Base-by-base conservation (phyloP, 1,140 invertebrate genomes). In the Panagrolaimus sp. region DNA sequence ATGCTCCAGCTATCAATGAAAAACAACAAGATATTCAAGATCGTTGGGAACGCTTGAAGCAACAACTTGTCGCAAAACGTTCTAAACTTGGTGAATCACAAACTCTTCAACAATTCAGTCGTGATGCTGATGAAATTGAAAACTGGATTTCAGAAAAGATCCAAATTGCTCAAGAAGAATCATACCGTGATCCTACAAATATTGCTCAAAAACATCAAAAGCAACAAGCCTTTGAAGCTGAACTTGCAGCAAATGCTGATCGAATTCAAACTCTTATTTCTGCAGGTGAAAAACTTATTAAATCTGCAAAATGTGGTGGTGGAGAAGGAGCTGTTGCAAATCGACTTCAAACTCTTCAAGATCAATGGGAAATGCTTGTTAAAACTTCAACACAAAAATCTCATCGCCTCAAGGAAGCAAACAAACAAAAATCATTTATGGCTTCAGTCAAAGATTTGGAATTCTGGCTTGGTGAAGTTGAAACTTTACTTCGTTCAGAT, bases 391-490 rank as follows among this genome's bases (percentile, higher is more conserved):
- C 91, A 0, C 95, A 98, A 84, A 99, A 99, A 85, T 94, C 73
- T 63, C 67, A 76, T 51, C 44, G 20, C 20, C 65, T 99, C 71
- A 98, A 98, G 83, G 96, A 99, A 84, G 96, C 96, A 5, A 98
- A 97, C 83, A 93, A 96, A 82, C 96, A 99, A 84, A 88, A 95
- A 64, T 96, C 93, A 0, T 99, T 97, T 86, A 98, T 98, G 85
- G 96, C 96, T 70, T 95, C 94, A 43, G 93, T 98, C 43, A 99
- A 99, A 84, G 96, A 99, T 87, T 89, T 99, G 71, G 96, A 98
- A 85, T 98, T 99, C 85, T 99, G 96, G 96, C 88, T 99, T 38
- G 95, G 93, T 72, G 96, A 98, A 88, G 92, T 96, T 57, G 96
- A 99, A 83, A 94, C 92, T 85, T 87, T 98, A 48, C 84, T 98